These are phyloP conservation scores for Drosophila prolongata DNA, from an alignment of 2,888 invertebrate genomes.

Conservation along the genomic window DNA sequence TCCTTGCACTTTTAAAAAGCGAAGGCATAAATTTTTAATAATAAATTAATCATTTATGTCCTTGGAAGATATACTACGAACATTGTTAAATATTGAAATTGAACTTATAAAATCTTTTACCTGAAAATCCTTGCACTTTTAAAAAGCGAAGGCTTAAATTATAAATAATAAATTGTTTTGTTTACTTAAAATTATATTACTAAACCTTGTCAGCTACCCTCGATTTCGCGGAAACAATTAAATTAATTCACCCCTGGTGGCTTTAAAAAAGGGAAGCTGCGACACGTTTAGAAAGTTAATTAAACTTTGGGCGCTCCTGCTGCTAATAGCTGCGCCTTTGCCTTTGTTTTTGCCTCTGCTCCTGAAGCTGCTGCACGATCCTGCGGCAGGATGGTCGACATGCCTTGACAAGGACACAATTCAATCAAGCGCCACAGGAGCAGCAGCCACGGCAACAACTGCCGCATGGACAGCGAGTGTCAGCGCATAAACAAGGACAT, in stretches of 20 bases:
- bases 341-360: neutral
- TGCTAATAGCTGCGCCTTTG: conserved; percentile 8
- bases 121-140: no score
- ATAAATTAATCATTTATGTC: no score
- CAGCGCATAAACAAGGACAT: conserved; percentile 77
- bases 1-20: no score
- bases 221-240: conserved; percentile 5
- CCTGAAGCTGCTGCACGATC: neutral
- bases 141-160: no score
- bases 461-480: conserved; percentile 54
- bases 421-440: conserved; percentile 69
- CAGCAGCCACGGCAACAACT: conserved; percentile 16
- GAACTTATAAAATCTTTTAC: no score
- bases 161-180: neutral
- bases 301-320: conserved; percentile 58
- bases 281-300: conserved; percentile 69
- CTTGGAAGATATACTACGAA: no score
- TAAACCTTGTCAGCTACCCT: neutral
- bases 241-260: conserved; percentile 2
- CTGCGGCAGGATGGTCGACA: conserved; percentile 41
- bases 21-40: no score
- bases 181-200: neutral
- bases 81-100: no score
- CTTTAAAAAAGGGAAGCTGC: conserved; percentile 5
- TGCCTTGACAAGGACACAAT: conserved; percentile 75